Conservation (phyloP, 37 sponge, comb jelly and placozoan genomes). For the Mnemiopsis leidyi region DNA sequence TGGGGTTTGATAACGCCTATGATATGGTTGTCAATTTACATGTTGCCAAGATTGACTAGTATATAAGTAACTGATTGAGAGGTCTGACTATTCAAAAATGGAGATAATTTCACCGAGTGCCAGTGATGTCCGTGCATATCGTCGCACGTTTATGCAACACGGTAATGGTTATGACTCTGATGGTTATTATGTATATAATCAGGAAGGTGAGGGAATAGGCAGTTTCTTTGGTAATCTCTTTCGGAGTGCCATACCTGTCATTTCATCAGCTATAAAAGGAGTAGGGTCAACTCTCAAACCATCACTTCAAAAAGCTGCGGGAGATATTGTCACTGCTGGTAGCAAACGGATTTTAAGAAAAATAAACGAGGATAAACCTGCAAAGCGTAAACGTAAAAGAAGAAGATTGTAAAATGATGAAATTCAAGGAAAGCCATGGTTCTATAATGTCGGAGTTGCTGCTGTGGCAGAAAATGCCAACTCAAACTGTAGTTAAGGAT, state of each 20-base stretch:
- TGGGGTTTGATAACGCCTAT: background rate
- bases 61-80: too few species aligned
- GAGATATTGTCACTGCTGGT: background rate
- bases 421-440: background rate
- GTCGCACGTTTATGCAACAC: conserved; percentile 5
- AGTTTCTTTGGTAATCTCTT: background rate
- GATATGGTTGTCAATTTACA: conserved; percentile 2
- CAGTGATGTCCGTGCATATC: background rate
- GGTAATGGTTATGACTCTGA: conserved; percentile 7
- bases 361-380: background rate
- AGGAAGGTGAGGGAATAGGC: background rate
- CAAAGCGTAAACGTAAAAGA: background rate
- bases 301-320: background rate
- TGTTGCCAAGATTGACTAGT: background rate
- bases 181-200: conserved; percentile 28
- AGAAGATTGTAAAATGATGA: background rate
- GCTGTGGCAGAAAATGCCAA: background rate
- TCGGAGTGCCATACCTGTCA: background rate
- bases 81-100: background rate
- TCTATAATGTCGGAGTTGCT: background rate
- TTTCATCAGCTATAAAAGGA: conserved; percentile 2
- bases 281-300: background rate
- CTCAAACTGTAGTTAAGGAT: background rate
- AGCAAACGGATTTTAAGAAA: background rate
- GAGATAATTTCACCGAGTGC: background rate